Base-by-base conservation (phyloP, 2,888 invertebrate genomes). In the Bellardia bayeri region DNA sequence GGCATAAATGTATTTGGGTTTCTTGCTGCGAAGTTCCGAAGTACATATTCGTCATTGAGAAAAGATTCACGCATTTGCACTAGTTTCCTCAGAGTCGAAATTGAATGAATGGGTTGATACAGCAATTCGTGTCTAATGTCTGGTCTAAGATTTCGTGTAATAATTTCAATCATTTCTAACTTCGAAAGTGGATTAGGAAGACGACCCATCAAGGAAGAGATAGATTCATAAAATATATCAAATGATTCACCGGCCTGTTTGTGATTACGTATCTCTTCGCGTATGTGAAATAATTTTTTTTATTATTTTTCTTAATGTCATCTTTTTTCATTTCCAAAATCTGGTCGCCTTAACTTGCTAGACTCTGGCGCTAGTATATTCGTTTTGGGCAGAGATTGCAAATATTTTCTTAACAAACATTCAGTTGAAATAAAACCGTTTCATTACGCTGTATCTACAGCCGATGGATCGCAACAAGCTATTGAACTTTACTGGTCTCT, bases 261-360 rank as follows among this genome's bases (percentile, higher is more conserved):
- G 5, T 81, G 63, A 54, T 81, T 87, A 2, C 87, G 42, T 9
- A 87, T 72, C 8, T 78, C 78, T 76, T 85, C 85, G 2, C 45
- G 54, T 30, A 85, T 63, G n/a, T 87, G n/a, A n/a, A n/a, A n/a
- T n/a, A n/a, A n/a, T n/a, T n/a, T n/a, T n/a, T n/a, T n/a, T n/a
- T n/a, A n/a, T n/a, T n/a, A n/a, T n/a, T n/a, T n/a, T n/a, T n/a
- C n/a, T n/a, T n/a, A n/a, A n/a, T n/a, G n/a, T n/a, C n/a, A n/a
- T n/a, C n/a, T n/a, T n/a, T n/a, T n/a, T n/a, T n/a, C n/a, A n/a
- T n/a, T n/a, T n/a, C n/a, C n/a, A n/a, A n/a, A n/a, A n/a, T n/a
- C n/a, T n/a, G n/a, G n/a, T n/a, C n/a, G n/a, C n/a, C n/a, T n/a
- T n/a, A n/a, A n/a, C 87, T 23, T 23, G 1, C 23, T 23, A 23